Evolutionary conservation across 2,113 vertebrate species (phyloP).

Genomic region (Cebus imitator): DNA sequence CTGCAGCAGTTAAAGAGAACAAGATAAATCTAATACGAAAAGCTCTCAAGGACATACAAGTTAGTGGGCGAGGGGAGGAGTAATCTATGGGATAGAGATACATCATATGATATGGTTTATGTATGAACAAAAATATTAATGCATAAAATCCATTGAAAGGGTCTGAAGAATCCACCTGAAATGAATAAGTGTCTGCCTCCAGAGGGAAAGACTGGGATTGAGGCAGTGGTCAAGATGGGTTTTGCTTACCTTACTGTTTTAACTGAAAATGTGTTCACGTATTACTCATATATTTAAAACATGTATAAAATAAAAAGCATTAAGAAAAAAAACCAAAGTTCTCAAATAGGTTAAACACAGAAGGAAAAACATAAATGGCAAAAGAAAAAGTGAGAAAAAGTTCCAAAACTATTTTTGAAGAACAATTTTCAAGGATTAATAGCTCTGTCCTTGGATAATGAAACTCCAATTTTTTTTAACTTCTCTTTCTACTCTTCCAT

Average conservation of each 20-base stretch:
- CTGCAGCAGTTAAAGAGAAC: neutral
- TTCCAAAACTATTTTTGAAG: neutral
- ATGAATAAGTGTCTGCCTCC: neutral
- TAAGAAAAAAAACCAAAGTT: neutral
- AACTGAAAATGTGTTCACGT: neutral
- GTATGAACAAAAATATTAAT: neutral
- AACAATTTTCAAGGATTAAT: neutral
- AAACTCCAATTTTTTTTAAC: neutral
- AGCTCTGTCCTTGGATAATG: neutral
- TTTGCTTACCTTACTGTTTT: neutral
- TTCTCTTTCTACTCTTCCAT: neutral
- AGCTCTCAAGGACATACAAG: neutral
- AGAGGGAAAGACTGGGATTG: neutral
- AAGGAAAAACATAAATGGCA: neutral
- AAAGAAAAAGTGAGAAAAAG: neutral
- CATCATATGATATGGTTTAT: neutral
- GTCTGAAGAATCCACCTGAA: neutral
- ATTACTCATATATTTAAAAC: neutral
- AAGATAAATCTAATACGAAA: neutral
- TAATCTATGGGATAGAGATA: neutral
- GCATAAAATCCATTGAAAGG: neutral
- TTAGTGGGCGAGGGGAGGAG: neutral
- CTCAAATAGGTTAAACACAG: neutral
- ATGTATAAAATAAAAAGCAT: neutral
- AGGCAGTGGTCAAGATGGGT: neutral